phyloP scores from a whole-genome alignment of 2,797 vertebrate species.

The Sparidentex hasta region DNA sequence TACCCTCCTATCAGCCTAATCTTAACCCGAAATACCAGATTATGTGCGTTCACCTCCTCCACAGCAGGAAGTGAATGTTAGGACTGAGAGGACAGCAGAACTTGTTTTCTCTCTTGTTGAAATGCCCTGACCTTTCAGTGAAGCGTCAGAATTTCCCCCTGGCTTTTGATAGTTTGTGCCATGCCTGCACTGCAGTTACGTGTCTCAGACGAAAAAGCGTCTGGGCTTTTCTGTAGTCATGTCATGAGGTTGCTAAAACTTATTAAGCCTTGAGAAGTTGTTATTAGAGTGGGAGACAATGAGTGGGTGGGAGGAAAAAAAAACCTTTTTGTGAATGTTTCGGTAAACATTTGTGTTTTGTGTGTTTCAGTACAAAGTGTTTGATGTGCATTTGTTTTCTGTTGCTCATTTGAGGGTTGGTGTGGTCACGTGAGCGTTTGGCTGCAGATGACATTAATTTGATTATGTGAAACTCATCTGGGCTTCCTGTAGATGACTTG shows the following conservation, averaged over 20 bases:
- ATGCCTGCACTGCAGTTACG: conserved; percentile 56
- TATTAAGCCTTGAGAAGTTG: conserved; percentile 30
- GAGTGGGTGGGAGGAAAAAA: conserved; percentile 27
- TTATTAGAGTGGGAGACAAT: conserved; percentile 36
- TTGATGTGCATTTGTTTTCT: conserved; percentile 57
- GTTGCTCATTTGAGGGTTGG: conserved; percentile 30
- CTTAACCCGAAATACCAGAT: conserved; percentile 74
- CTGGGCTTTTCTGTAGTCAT: conserved; percentile 34
- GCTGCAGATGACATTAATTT: conserved; percentile 47
- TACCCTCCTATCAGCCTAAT: conserved; percentile 69
- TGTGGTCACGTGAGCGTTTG: conserved; percentile 33
- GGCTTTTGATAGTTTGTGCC: conserved; percentile 63
- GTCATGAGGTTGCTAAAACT: conserved; percentile 43
- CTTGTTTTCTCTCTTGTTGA: conserved; percentile 72
- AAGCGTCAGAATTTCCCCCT: conserved; percentile 75
- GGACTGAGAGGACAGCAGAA: conserved; percentile 73
- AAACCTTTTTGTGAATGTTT: conserved; percentile 24
- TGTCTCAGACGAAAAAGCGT: conserved; percentile 53
- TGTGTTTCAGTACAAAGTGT: conserved; percentile 26
- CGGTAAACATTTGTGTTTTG: conserved; percentile 35
- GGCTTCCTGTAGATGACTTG: conserved; percentile 60
- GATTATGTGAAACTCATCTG: conserved; percentile 67
- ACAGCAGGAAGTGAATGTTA: conserved; percentile 78
- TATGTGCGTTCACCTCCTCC: conserved; percentile 70
- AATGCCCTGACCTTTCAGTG: conserved; percentile 81